Evolutionary conservation across 2,888 invertebrate species (phyloP).

Genomic region (Calameuta idolon): DNA sequence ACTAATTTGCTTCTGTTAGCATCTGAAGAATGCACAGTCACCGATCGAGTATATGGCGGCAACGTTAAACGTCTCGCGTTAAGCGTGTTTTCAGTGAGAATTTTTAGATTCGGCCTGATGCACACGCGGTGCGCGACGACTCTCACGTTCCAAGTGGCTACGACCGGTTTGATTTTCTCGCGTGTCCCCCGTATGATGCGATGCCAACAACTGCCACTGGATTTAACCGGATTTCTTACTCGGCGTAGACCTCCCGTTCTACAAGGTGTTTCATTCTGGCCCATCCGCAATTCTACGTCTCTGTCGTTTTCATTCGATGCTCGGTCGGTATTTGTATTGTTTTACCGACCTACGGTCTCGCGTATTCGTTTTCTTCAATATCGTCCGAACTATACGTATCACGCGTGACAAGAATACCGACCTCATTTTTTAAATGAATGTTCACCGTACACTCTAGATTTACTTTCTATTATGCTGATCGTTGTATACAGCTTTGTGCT

Average conservation of each 20-base stretch:
- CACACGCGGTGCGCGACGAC: constrained; percentile 6
- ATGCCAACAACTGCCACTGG: constrained; percentile 42
- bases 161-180: constrained; percentile 25
- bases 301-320: not conserved
- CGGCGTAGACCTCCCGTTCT: not conserved
- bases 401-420: constrained; percentile 70
- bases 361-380: not conserved
- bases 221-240: constrained; percentile 45
- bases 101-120: not conserved
- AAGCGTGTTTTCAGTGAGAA: not conserved
- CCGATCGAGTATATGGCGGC: not conserved
- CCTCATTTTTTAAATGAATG: not conserved
- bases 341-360: constrained; percentile 1
- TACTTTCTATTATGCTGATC: not conserved
- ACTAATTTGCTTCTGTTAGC: not conserved
- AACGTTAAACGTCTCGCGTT: not conserved
- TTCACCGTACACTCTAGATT: not conserved
- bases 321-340: constrained; percentile 3
- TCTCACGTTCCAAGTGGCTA: constrained; percentile 28
- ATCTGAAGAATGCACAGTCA: not conserved
- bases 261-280: constrained; percentile 9
- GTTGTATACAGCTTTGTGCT: not conserved
- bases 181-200: constrained; percentile 27
- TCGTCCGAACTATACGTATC: constrained; percentile 51
- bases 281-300: not conserved